These are phyloP conservation scores for Phaonia tiefii DNA, from an alignment of 2,888 invertebrate genomes.

Conservation along the genomic window DNA sequence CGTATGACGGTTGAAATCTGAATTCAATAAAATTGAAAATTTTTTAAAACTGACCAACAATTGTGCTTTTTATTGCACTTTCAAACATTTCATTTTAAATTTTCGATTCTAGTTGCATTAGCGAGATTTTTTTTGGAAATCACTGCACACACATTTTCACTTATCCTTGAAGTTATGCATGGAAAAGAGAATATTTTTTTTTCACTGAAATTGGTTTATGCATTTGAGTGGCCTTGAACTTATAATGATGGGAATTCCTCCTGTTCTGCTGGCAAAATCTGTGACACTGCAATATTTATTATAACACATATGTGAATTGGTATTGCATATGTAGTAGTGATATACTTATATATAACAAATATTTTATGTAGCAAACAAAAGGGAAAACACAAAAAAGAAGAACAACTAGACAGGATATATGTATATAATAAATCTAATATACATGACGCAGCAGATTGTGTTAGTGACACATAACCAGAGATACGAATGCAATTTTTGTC, in stretches of 20 bases:
- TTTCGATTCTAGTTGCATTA: no score
- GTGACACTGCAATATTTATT: neutral
- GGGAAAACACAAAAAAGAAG: neutral
- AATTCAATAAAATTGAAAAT: no score
- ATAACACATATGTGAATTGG: neutral
- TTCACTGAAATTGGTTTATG: neutral
- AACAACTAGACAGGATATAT: neutral
- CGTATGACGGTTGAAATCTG: no score
- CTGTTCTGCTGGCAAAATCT: neutral
- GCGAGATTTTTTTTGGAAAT: no score
- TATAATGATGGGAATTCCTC: slow-evolving; percentile 1
- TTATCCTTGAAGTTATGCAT: no score
- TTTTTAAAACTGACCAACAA: no score
- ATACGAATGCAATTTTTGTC: neutral
- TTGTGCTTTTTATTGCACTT: no score
- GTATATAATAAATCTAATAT: slow-evolving; percentile 11
- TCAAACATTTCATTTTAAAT: no score
- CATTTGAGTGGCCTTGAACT: slow-evolving; percentile 20
- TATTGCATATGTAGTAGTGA: neutral
- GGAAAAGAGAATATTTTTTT: neutral
- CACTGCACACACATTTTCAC: no score
- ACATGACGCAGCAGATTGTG: slow-evolving; percentile 19
- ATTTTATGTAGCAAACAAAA: neutral
- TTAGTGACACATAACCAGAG: neutral
- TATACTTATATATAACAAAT: neutral